phyloP scores from a whole-genome alignment of 2,113 vertebrate species.

The Haemorhous mexicanus region DNA sequence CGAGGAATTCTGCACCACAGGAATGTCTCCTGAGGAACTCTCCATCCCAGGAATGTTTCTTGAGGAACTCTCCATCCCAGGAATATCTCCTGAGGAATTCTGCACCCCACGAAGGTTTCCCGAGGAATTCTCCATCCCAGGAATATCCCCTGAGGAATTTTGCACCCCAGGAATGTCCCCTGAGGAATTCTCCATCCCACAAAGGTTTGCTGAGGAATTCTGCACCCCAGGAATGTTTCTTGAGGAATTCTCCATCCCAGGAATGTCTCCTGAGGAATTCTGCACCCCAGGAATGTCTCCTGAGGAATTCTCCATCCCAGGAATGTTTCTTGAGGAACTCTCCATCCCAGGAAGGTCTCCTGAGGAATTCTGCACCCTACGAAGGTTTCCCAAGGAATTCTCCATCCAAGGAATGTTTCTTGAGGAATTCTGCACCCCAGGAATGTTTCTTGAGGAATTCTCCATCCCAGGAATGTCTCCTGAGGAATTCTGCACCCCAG shows the following conservation, averaged over 20 bases:
- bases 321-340: rapidly evolving
- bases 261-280: rapidly evolving
- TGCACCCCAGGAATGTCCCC: neutral
- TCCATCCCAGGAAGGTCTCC: no score
- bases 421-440: no score
- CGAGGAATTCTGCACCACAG: neutral
- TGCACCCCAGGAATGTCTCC: neutral
- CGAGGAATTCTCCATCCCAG: rapidly evolving
- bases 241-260: rapidly evolving
- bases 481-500: rapidly evolving
- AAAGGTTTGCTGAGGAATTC: rapidly evolving
- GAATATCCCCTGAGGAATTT: neutral
- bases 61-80: rapidly evolving
- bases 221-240: neutral
- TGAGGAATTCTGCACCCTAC: no score
- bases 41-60: neutral
- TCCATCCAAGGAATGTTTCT: neutral
- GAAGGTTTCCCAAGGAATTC: neutral
- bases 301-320: rapidly evolving
- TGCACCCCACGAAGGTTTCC: neutral
- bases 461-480: neutral
- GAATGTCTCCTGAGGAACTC: rapidly evolving
- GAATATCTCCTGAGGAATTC: rapidly evolving
- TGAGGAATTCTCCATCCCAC: neutral
- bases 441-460: neutral